Percentiles rank a stretch among this genome's conserved stretches.
These are phyloP conservation scores for Rhynchonycteris naso DNA, from an alignment of 2,797 vertebrate genomes.

Conservation along the genomic window DNA sequence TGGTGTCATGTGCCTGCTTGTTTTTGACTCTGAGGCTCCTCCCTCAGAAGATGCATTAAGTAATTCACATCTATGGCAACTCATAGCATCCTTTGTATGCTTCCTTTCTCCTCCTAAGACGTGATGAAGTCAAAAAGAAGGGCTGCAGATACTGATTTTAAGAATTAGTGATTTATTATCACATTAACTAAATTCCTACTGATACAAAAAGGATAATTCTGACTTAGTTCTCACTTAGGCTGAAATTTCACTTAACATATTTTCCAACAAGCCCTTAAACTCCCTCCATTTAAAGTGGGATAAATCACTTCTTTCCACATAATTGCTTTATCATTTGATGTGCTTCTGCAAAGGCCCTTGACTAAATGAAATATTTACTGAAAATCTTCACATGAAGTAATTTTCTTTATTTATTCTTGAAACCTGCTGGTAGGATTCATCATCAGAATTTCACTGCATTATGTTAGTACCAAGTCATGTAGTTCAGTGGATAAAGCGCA, in stretches of 20 bases:
- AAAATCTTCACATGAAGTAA: neutral
- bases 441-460: conserved; percentile 19
- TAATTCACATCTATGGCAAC: neutral
- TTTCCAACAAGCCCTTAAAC: neutral
- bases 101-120: neutral
- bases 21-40: neutral
- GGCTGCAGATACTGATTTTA: neutral
- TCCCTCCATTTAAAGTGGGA: neutral
- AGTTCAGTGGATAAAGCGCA: no score
- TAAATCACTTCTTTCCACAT: neutral
- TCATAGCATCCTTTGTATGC: neutral
- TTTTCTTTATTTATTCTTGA: conserved; percentile 10
- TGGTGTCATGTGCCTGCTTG: neutral
- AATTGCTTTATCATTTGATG: neutral
- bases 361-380: neutral
- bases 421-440: neutral
- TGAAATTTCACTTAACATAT: conserved; percentile 13
- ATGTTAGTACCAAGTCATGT: neutral
- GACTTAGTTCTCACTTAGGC: neutral
- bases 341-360: conserved; percentile 5
- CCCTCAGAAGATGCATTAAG: neutral
- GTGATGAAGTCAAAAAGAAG: conserved; percentile 13
- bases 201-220: conserved; percentile 1
- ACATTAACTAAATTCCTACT: conserved; percentile 10
- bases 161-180: neutral